Base-by-base conservation (phyloP, 2,113 vertebrate genomes). In the Chaetura pelagica region DNA sequence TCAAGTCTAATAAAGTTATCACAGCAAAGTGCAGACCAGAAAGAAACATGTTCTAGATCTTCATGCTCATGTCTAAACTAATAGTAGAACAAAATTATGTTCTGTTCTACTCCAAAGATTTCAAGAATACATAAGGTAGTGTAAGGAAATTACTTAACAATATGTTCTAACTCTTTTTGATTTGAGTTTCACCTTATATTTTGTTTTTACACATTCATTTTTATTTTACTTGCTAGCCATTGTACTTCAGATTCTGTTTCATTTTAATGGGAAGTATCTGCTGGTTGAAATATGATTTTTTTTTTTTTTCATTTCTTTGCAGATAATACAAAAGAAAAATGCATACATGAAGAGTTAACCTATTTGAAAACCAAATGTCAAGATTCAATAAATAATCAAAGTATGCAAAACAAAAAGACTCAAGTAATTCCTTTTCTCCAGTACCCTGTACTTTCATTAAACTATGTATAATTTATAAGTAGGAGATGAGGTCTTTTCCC, bases 381-480 rank as follows among this genome's bases (percentile, higher is more conserved):
- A 84, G 49, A 86, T 80, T 87, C 69, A 87, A 68, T 90, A 94
- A 89, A 94, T 84, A 62, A 80, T 78, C 59, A 73, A 96, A 94
- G 55, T 44, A 15, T 30, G 87, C 3, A 18, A 92, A 94, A 89
- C 51, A 88, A 79, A 64, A 34, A 72, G 75, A 79, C 22, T 10
- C 23, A 89, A 89, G 55, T 9, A 88, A 79, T 61, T 90, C 16
- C 4, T 94, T 82, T 44, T 94, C 84, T 79, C 57, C 21, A 35
- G 40, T 69, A 46, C 26, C 80, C 40, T 73, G 22, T 68, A 69
- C 23, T 93, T 92, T 93, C 77, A 90, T 93, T 95, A 94, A 82
- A 73, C 87, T 79, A 84, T 84, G 13, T 63, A 82, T 97, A 94
- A 96, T 96, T 92, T 95, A 94, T 94, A 57, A 76, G 38, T 51